Evolutionary conservation across 2,113 vertebrate species (phyloP), one percentile per base, ranked within the genome.

Genomic region (Narcine bancroftii): DNA sequence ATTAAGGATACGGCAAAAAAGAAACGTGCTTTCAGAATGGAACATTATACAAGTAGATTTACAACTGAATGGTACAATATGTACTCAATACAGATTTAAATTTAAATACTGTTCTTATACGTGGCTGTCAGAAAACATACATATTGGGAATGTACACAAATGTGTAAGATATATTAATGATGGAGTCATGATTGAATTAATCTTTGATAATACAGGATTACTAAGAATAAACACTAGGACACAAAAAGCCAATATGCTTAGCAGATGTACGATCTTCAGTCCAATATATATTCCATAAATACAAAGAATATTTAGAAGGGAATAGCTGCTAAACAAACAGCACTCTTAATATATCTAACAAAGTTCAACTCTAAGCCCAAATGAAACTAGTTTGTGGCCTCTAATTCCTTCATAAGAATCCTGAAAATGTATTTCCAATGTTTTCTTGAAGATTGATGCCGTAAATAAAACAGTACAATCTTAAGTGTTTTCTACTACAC

Each of bases 251-350:
- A 91, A 91, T 91, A 69, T 47, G 39, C 89, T 91, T 69, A 65
- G 60, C 36, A 89, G 85, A 89, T 60, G 36, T 36, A 15, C 65
- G 89, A 69, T 65, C 47, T 69, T 91, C 89, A 91, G 89, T 91
- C 89, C 89, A 69, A 91, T 91, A 91, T 87, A 87, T 91, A 91
- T 91, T 91, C 66, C 66, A 91, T 91, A 91, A 91, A 91, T 91
- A 91, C 89, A 71, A 91, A 91, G 95, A 94, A 95, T 94, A 95
- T 94, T 95, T 93, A 93, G 94, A 94, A 94, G 94, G 87, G 17
- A 87, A 94, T 93, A 93, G 94, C 94, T 91, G 93, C 94, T 94
- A 94, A 92, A 94, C 92, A 94, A 95, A 94, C 95, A 95, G 95
- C 13, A 11, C 93, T 93, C 93, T 93, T 92, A 93, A 72, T 33